phyloP scores from a whole-genome alignment of 2,888 invertebrate species.

The Steinernema hermaphroditum region DNA sequence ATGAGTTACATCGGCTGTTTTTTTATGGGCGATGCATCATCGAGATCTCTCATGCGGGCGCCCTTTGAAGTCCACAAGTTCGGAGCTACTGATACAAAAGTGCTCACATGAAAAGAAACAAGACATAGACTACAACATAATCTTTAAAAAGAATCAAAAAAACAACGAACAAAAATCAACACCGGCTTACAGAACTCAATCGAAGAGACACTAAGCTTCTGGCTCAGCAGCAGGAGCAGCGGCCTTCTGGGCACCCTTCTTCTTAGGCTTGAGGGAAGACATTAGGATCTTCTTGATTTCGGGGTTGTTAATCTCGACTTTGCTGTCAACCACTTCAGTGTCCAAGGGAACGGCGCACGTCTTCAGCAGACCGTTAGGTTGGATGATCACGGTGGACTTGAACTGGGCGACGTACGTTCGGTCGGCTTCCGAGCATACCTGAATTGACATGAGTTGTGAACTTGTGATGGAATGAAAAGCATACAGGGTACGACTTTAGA shows the following conservation, averaged over 20 bases:
- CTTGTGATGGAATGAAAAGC: constrained; percentile 58
- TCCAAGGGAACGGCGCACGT: constrained; percentile 93
- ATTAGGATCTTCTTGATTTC: constrained; percentile 78
- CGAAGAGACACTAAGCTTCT: not conserved
- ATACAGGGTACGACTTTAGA: constrained; percentile 95
- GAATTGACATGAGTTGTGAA: not conserved
- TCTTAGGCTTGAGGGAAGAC: constrained; percentile 80
- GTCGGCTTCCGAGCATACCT: constrained; percentile 66
- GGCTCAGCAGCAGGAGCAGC: not conserved
- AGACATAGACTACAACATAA: too few species aligned
- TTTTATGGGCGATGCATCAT: too few species aligned
- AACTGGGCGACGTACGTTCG: constrained; percentile 96
- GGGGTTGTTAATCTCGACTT: constrained; percentile 45
- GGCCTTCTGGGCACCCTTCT: constrained; percentile 73
- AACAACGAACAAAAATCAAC: constrained; percentile 21
- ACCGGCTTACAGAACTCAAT: not conserved
- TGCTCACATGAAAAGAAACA: too few species aligned
- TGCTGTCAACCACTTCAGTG: constrained; percentile 69
- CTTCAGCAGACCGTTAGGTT: constrained; percentile 93
- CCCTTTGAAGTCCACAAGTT: too few species aligned
- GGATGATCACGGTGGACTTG: constrained; percentile 92
- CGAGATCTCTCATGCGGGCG: too few species aligned
- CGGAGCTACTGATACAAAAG: too few species aligned
- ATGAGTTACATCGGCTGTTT: too few species aligned
- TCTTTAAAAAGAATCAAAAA: too few species aligned